phyloP scores from a whole-genome alignment of 2,888 invertebrate genomes.

The Chouioia cunea region DNA sequence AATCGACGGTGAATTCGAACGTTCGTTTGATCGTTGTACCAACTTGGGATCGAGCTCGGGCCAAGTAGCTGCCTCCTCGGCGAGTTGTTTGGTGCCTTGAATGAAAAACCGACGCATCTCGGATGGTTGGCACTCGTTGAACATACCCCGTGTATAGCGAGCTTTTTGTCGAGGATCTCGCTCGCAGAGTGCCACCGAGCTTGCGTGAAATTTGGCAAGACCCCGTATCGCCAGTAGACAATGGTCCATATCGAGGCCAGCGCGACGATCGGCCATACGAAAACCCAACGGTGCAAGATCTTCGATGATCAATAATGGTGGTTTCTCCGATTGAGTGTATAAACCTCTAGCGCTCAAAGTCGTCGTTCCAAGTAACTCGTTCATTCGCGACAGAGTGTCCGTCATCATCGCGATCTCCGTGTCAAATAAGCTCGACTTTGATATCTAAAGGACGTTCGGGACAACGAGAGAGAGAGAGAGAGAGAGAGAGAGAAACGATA shows the following conservation, averaged over 20 bases:
- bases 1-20: too few species aligned
- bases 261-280: constrained; percentile 70
- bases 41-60: constrained; percentile 55
- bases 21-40: neutral
- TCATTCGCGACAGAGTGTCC: constrained; percentile 60
- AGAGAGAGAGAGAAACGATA: too few species aligned
- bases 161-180: too few species aligned
- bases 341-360: constrained; percentile 59
- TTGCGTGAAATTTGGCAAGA: constrained; percentile 72
- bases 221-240: constrained; percentile 69
- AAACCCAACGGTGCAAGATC: constrained; percentile 72
- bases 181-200: constrained; percentile 70
- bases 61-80: constrained; percentile 52
- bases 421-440: constrained; percentile 52
- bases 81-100: constrained; percentile 47
- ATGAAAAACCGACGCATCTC: constrained; percentile 51
- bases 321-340: constrained; percentile 60
- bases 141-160: constrained; percentile 54
- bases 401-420: constrained; percentile 62
- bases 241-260: constrained; percentile 72
- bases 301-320: constrained; percentile 69
- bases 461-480: too few species aligned
- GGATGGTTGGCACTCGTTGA: constrained; percentile 38
- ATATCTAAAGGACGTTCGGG: too few species aligned
- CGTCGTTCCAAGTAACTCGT: constrained; percentile 50